Evolutionary conservation across 2,888 invertebrate genomes (phyloP), one percentile per base, ranked within the genome.

Genomic region (Leptopilina drosophilae): DNA sequence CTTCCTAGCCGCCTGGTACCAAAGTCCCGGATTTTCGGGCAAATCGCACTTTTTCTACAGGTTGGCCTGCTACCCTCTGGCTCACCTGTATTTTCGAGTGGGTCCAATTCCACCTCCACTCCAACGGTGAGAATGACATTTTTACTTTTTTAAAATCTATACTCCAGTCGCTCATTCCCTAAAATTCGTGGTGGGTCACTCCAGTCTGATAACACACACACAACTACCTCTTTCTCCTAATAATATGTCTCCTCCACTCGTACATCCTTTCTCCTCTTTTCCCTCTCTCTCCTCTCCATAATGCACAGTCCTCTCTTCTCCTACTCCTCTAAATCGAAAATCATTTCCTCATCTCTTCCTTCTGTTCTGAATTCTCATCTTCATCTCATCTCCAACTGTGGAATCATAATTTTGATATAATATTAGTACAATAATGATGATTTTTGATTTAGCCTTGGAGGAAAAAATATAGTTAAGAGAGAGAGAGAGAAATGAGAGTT

Each of bases 21-120:
- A 77, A 81, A 87, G 87, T 87, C 88, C 89, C 89, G 87, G 88
- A 88, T 87, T 90, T 90, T 90, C 89, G 89, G 89, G 88, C 85
- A 87, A 89, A 89, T 88, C 85, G 82, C 86, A 88, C 86, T 88
- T 90, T 90, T 90, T 90, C 86, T 88, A 81, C 79, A 84, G 83
- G 84, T 80, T 82, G 82, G 82, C 78, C 85, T 85, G 82, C 81
- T 84, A 81, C 85, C 84, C 85, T 85, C 83, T 56, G 56, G 76
- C 59, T 81, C 77, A 82, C 83, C 77, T 79, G 82, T 49, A 78
- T 82, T 79, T 84, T 83, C 81, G 82, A 83, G 81, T 82, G 81
- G 82, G 83, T 62, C 56, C 14, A 40, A 20, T 15, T 40, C 69
- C 49, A 42, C 42, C 7, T 8, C 42, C 42, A 8, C 42, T 8